Conservation (phyloP, 2,113 vertebrate genomes). For the Orthochromis malagaraziensis region DNA sequence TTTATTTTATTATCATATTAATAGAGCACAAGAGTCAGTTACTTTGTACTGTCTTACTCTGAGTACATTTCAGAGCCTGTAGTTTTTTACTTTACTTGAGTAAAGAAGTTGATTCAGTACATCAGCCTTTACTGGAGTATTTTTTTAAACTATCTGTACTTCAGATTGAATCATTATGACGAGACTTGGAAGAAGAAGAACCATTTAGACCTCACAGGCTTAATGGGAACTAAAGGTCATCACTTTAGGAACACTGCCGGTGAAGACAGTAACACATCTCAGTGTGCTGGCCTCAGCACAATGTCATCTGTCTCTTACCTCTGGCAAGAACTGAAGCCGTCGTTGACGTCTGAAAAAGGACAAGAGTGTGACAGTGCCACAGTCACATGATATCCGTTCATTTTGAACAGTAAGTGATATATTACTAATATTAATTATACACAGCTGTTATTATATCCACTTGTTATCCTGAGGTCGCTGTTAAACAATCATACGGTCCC, state of each 20-base stretch:
- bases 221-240: neutral
- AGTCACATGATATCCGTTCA: neutral
- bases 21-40: neutral
- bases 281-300: neutral
- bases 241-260: neutral
- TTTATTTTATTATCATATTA: neutral
- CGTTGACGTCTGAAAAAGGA: constrained; percentile 69
- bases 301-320: constrained; percentile 66
- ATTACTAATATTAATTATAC: accelerated
- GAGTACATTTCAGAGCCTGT: neutral
- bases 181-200: neutral
- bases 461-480: accelerated
- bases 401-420: neutral
- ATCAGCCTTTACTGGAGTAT: accelerated
- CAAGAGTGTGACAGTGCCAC: neutral
- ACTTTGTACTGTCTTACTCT: neutral
- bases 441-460: neutral
- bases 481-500: neutral
- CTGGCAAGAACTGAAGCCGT: constrained; percentile 74
- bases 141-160: neutral
- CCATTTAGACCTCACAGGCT: neutral
- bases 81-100: neutral
- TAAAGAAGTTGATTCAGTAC: neutral
- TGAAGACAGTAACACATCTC: neutral
- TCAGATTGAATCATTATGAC: neutral